Conservation (phyloP, 2,113 vertebrate genomes). For the Gopherus evgoodei region DNA sequence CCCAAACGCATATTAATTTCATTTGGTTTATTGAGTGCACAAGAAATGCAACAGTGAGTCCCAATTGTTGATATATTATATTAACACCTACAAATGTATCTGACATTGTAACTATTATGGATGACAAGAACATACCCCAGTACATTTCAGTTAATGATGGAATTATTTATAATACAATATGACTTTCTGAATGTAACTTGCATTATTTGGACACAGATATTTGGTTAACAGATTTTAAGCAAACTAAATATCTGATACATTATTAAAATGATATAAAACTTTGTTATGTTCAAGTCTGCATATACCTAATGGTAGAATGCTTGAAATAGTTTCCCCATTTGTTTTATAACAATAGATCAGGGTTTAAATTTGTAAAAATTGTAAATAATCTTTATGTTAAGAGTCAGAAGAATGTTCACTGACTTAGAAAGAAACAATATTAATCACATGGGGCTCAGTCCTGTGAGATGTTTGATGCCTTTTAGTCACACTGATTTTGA, state of each 20-base stretch:
- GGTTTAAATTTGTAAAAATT: not conserved
- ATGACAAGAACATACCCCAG: constrained; percentile 4
- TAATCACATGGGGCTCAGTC: not conserved
- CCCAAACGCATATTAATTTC: not conserved
- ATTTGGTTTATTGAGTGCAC: not conserved
- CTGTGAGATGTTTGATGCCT: not conserved
- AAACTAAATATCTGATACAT: constrained; percentile 50
- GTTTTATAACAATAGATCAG: not conserved
- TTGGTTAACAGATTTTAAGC: constrained; percentile 53
- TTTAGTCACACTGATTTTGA: not conserved
- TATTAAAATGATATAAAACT: constrained; percentile 53
- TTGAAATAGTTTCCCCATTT: constrained; percentile 8
- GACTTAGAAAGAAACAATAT: not conserved
- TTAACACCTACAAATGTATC: not conserved
- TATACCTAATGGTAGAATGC: constrained; percentile 9
- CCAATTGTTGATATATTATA: not conserved
- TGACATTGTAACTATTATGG: not conserved
- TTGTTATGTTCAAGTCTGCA: constrained; percentile 9
- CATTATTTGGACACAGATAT: constrained; percentile 43
- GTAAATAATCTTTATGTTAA: not conserved
- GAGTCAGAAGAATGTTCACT: not conserved
- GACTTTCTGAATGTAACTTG: constrained; percentile 33
- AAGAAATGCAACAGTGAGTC: not conserved
- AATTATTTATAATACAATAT: constrained; percentile 41
- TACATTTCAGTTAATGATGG: constrained; percentile 33